Conservation (phyloP, 1,140 invertebrate species). For the Acromyrmex charruanus region DNA sequence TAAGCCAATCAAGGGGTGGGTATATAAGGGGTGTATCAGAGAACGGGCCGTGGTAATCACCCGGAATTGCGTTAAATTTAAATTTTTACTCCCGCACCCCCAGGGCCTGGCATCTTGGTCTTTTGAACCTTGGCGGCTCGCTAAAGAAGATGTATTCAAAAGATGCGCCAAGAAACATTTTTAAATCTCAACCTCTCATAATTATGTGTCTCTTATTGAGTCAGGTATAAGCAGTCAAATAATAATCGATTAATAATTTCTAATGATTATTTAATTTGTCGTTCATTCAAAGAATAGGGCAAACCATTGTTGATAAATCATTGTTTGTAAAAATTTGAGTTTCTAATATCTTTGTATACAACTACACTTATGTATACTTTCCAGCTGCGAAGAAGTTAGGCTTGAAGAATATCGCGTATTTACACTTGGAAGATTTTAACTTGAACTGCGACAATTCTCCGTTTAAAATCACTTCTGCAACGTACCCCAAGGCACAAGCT, state of each 20-base stretch:
- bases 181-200: neutral
- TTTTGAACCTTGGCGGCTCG: slow-evolving; percentile 64
- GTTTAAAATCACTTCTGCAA: slow-evolving; percentile 69
- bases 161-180: neutral
- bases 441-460: slow-evolving; percentile 55
- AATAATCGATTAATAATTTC: neutral
- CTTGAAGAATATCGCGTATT: neutral
- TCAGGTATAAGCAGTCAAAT: neutral
- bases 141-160: slow-evolving; percentile 51
- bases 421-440: neutral
- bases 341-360: neutral
- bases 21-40: slow-evolving; percentile 78
- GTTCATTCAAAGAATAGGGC: neutral
- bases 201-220: neutral
- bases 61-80: slow-evolving; percentile 86
- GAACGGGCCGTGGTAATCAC: slow-evolving; percentile 83
- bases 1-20: slow-evolving; percentile 85
- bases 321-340: neutral
- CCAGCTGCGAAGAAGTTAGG: neutral
- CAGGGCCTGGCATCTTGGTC: slow-evolving; percentile 67
- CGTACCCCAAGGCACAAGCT: slow-evolving; percentile 58
- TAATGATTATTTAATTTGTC: neutral
- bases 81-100: slow-evolving; percentile 80
- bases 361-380: too few species aligned
- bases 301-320: neutral